Base-by-base conservation (phyloP, 2,888 invertebrate species). In the Platynereis dumerilii region DNA sequence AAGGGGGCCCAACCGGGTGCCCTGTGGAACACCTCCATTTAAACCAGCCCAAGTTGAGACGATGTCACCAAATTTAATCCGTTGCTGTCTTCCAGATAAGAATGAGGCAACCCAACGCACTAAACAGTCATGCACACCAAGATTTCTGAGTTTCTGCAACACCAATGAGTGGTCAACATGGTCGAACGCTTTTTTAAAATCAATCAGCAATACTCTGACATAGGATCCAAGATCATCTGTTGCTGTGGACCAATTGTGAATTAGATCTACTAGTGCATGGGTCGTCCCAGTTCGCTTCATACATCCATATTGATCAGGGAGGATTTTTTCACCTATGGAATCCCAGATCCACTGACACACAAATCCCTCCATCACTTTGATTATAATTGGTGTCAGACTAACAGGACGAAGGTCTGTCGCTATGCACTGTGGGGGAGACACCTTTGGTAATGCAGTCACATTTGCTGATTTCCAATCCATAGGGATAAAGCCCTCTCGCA, bases 151-250 rank as follows among this genome's bases (percentile, higher is more conserved):
- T 22, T 48, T 48, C 5, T 5, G 5, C n/a, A 48, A 7, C 22
- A 48, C 48, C 7, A 48, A 20, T 7, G n/a, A 20, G n/a, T 48
- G 48, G 48, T 48, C 22, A 3, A 48, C 22, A 20, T 20, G 48
- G n/a, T 48, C 48, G 17, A 48, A 48, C 7, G 48, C 48, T n/a
- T 48, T 48, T n/a, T 22, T n/a, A 48, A 48, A 48, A n/a, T 48
- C 48, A 12, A 48, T 22, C 7, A 48, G 48, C 17, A 48, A 7
- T 7, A 48, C 22, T 48, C 48, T 48, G 3, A 48, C 48, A 48
- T 48, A 48, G 7, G 48, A 3, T 12, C 48, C 48, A 5, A 48
- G 48, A 22, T 5, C n/a, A 12, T 48, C 48, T n/a, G 48, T 48
- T 5, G 48, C 48, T 12, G 48, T n/a, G 17, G 5, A 48, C 20